Evolutionary conservation across 2,797 vertebrate genomes (phyloP).

Genomic region (Thamnophis elegans): DNA sequence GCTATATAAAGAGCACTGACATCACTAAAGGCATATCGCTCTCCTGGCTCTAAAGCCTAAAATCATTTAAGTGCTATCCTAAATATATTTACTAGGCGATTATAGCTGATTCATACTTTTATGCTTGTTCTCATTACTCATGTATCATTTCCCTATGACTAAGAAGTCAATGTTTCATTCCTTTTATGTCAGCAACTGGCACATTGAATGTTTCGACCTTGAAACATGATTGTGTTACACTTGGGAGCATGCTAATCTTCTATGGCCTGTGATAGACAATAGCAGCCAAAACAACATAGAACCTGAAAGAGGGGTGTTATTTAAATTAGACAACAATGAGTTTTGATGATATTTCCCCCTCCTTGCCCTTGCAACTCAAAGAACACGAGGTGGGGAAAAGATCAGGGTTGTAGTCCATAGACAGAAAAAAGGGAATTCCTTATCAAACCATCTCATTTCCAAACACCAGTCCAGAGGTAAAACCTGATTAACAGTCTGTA

Average conservation of each 20-base stretch:
- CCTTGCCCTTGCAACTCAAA: not conserved
- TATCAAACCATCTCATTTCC: not conserved
- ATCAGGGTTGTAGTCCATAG: not conserved
- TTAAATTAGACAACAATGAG: not conserved
- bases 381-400: not conserved
- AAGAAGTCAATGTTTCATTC: not conserved
- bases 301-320: not conserved
- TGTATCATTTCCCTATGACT: not conserved
- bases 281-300: not conserved
- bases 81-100: not conserved
- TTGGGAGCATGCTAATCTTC: not conserved
- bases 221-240: not conserved
- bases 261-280: not conserved
- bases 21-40: not conserved
- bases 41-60: not conserved
- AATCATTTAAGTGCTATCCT: not conserved
- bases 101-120: not conserved
- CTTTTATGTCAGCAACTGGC: not conserved
- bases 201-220: not conserved
- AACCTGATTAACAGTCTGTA: not conserved
- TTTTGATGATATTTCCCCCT: not conserved
- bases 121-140: not conserved
- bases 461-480: not conserved
- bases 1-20: constrained; percentile 4
- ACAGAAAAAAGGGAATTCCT: not conserved